Percentiles rank a stretch among this genome's conserved stretches.
Conservation (phyloP, 2,888 invertebrate species). For the Nemotelus pantherinus region DNA sequence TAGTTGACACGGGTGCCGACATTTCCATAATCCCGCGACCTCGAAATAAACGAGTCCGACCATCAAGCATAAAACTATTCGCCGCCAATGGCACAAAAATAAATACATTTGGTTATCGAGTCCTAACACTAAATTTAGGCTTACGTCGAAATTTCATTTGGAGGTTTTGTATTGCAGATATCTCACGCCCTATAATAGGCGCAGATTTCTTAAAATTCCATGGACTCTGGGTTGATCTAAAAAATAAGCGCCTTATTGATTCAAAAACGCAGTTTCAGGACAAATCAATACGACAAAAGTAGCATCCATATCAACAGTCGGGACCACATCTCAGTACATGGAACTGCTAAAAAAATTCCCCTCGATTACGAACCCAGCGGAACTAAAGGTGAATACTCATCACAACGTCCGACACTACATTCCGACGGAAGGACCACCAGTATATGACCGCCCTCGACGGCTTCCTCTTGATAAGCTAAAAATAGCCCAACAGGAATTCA, state of each 20-base stretch:
- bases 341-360: neutral
- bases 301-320: no score
- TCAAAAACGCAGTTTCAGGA: neutral
- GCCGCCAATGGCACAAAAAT: conserved; percentile 22
- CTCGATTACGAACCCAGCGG: neutral
- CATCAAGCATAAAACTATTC: neutral
- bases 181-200: neutral
- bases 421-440: conserved; percentile 11
- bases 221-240: neutral
- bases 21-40: no score
- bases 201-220: neutral
- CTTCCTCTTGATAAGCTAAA: neutral
- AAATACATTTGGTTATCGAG: neutral
- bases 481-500: neutral
- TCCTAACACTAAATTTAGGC: neutral
- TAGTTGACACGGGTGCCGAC: no score
- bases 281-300: no score
- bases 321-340: no score
- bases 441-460: neutral
- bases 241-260: neutral
- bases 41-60: no score
- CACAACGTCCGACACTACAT: neutral
- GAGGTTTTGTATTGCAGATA: neutral
- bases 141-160: neutral
- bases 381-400: neutral